Evolutionary conservation across 2,113 vertebrate species (phyloP).

Genomic region (Zosterops japonicus): DNA sequence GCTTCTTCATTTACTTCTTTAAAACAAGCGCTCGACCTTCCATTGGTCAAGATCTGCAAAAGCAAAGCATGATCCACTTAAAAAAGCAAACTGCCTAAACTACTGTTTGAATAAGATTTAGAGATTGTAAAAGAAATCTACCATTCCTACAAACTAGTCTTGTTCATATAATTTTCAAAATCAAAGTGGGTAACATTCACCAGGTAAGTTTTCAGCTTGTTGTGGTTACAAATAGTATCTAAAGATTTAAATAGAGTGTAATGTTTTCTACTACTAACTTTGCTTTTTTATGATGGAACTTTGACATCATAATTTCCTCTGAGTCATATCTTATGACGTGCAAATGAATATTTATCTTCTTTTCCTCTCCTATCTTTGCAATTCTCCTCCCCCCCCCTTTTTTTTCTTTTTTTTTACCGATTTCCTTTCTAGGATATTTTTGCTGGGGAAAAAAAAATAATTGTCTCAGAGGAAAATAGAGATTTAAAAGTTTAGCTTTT

Average conservation of each 20-base stretch:
- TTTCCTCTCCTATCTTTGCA: neutral
- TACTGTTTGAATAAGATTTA: neutral
- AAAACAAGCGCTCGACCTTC: neutral
- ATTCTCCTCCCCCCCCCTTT: fast-evolving
- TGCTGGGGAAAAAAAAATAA: neutral
- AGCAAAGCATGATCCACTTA: neutral
- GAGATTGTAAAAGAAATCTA: neutral
- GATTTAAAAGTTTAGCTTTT: neutral
- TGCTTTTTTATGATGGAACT: neutral
- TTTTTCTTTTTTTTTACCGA: neutral
- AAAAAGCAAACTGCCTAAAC: neutral
- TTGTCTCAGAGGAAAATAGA: neutral
- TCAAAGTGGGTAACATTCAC: neutral
- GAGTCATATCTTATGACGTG: neutral
- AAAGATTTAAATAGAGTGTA: neutral
- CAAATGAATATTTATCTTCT: neutral
- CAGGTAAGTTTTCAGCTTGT: neutral
- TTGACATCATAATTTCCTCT: neutral
- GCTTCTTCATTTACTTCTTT: neutral
- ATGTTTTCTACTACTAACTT: neutral
- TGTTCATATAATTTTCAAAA: neutral
- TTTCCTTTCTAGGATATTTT: neutral
- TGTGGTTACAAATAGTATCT: neutral
- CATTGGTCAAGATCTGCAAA: neutral
- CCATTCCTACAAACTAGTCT: neutral